Conservation (phyloP, 1,140 invertebrate genomes). For the Euschistus heros region DNA sequence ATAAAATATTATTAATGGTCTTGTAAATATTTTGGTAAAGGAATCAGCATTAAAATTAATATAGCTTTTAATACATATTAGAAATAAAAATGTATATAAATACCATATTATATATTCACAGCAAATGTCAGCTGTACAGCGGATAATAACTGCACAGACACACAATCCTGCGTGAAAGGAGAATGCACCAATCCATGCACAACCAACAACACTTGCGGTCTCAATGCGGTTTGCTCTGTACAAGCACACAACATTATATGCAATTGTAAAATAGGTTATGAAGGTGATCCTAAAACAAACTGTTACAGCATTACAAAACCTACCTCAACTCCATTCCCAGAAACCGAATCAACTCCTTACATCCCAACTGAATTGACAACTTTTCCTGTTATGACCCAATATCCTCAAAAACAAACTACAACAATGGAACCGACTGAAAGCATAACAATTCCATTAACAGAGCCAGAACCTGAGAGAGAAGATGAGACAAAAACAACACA, state of each 20-base stretch:
- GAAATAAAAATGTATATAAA: too few relatives aligned
- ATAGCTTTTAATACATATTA: too few relatives aligned
- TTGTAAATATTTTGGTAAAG: too few relatives aligned
- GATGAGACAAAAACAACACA: too few relatives aligned
- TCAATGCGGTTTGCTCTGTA: constrained; percentile 45
- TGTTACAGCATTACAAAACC: constrained; percentile 29
- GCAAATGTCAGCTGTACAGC: constrained; percentile 38
- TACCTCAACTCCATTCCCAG: neutral
- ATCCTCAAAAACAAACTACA: too few relatives aligned
- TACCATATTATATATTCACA: constrained; percentile 25
- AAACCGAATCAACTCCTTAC: neutral
- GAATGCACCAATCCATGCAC: constrained; percentile 55
- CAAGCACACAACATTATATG: constrained; percentile 44
- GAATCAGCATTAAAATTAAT: too few relatives aligned
- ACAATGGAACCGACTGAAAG: too few relatives aligned
- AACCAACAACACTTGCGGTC: constrained; percentile 40
- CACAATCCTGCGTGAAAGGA: constrained; percentile 49
- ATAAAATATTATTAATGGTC: too few relatives aligned
- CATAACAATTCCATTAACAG: too few relatives aligned
- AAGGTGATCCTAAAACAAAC: constrained; percentile 34
- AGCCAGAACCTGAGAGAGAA: too few relatives aligned
- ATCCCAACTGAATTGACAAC: neutral
- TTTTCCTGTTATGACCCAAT: neutral
- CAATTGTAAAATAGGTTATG: constrained; percentile 35
- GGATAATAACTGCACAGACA: constrained; percentile 53